Conservation (phyloP, 2,888 invertebrate species). For the Drosophila neotestacea region DNA sequence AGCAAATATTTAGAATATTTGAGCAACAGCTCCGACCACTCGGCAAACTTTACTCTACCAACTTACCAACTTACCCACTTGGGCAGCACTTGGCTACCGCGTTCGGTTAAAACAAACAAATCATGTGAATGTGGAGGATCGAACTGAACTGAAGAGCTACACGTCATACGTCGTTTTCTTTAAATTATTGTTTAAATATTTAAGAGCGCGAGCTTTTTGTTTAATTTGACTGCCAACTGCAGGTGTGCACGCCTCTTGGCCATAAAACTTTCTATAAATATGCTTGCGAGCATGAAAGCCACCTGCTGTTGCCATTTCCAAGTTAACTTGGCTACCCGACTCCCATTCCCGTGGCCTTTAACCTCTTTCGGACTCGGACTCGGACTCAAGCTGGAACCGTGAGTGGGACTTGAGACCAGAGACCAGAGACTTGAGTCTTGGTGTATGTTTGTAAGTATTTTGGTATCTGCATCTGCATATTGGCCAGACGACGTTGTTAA, state of each 20-base stretch:
- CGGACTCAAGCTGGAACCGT: neutral
- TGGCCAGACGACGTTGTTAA: constrained; percentile 72
- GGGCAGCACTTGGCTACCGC: constrained; percentile 72
- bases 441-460: constrained; percentile 24
- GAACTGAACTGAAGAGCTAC: constrained; percentile 32
- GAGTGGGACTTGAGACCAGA: constrained; percentile 7
- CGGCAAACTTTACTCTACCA: constrained; percentile 8
- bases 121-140: constrained; percentile 58
- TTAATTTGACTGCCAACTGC: constrained; percentile 38
- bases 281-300: constrained; percentile 61
- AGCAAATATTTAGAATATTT: constrained; percentile 80
- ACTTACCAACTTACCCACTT: constrained; percentile 37
- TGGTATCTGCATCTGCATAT: constrained; percentile 65
- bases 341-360: constrained; percentile 62
- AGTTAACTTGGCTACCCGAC: constrained; percentile 16
- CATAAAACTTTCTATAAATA: constrained; percentile 75
- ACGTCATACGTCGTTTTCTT: constrained; percentile 36
- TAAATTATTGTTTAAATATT: constrained; percentile 71
- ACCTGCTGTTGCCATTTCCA: constrained; percentile 65
- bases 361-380: constrained; percentile 51
- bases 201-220: constrained; percentile 72
- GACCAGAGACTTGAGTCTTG: constrained; percentile 15
- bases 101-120: constrained; percentile 73
- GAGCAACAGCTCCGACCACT: constrained; percentile 32
- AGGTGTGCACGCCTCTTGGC: constrained; percentile 44